A percentile compares a stretch with the other conserved stretches of the same genome.
Evolutionary conservation across 1,140 invertebrate species (phyloP).

Genomic region (Meloidogyne hapla): DNA sequence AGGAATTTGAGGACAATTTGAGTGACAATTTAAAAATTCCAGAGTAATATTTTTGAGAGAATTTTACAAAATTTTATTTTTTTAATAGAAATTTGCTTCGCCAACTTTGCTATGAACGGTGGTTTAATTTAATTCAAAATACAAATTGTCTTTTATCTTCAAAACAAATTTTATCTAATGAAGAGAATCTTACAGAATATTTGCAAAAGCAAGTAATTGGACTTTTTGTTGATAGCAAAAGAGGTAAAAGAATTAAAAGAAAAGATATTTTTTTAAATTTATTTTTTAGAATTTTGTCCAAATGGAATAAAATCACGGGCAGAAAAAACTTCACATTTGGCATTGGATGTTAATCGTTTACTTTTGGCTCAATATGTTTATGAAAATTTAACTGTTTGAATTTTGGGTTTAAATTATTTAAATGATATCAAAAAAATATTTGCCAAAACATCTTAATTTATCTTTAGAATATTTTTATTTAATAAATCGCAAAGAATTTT

Average conservation of each 20-base stretch:
- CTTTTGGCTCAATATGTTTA: slow-evolving; percentile 26
- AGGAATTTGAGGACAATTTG: neutral
- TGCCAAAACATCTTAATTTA: no score
- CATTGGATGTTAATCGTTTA: slow-evolving; percentile 17
- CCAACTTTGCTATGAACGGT: slow-evolving; percentile 5
- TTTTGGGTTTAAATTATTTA: neutral
- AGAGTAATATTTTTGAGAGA: neutral
- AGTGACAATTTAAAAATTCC: neutral
- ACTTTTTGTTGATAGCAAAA: slow-evolving; percentile 7
- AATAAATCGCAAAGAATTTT: no score
- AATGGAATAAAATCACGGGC: slow-evolving; percentile 17
- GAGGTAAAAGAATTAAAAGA: neutral
- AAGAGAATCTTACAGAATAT: slow-evolving; percentile 8
- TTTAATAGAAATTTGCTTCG: neutral
- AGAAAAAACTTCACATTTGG: slow-evolving; percentile 21
- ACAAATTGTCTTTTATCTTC: slow-evolving; percentile 11
- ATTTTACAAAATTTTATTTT: neutral
- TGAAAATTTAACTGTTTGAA: slow-evolving; percentile 16
- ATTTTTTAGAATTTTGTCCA: slow-evolving; percentile 7
- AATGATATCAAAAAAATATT: no score
- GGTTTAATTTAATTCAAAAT: neutral
- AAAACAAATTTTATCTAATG: neutral
- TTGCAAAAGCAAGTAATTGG: neutral
- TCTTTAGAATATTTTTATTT: no score
- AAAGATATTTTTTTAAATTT: neutral